Evolutionary conservation across 30 jellyfish, hydroid and myxozoan species (phyloP).

Genomic region (Sanderia malayensis): DNA sequence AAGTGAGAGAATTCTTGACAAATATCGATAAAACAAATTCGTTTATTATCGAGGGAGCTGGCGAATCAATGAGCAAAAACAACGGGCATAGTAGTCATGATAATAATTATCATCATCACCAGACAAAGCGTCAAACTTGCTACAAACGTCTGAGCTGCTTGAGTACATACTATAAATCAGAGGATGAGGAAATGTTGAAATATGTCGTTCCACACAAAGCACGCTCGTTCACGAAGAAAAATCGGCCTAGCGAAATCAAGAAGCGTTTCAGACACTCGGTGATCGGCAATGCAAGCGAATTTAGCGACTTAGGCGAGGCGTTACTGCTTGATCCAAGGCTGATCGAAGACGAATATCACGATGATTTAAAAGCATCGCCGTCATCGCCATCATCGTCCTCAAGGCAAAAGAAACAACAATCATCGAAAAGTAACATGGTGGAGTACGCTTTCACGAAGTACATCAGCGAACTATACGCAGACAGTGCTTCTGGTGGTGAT

Average conservation of each 20-base stretch:
- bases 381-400: no score
- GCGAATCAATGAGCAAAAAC: no score
- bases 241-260: conserved; percentile 37
- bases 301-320: conserved; percentile 31
- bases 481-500: no score
- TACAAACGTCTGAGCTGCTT: conserved; percentile 30
- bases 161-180: conserved; percentile 20
- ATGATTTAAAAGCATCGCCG: no score
- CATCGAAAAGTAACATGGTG: no score
- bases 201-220: conserved; percentile 10
- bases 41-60: conserved; percentile 34
- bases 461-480: conserved; percentile 10
- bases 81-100: no score
- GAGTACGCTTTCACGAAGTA: conserved; percentile 35
- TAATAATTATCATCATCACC: no score
- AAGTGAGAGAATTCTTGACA: conserved; percentile 33
- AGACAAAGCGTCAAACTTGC: conserved; percentile 14
- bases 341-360: conserved; percentile 9
- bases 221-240: conserved; percentile 19
- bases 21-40: conserved; percentile 48
- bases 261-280: conserved; percentile 47
- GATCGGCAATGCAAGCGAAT: conserved; percentile 50
- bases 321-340: conserved; percentile 15
- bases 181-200: conserved; percentile 16
- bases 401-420: no score